Conservation (phyloP, 1,140 invertebrate genomes). For the Hylaeus volcanicus region DNA sequence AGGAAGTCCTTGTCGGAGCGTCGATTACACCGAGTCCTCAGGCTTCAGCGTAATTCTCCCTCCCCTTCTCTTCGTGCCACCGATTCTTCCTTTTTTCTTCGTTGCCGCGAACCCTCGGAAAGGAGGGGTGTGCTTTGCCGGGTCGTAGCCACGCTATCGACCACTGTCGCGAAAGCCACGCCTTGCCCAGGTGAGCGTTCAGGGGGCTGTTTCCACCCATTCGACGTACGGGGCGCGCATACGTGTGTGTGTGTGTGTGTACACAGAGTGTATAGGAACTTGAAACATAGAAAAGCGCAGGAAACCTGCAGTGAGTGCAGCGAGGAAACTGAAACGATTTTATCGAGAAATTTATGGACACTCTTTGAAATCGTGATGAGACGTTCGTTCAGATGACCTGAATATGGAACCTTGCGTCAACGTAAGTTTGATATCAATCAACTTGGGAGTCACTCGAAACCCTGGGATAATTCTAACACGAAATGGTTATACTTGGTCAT, state of each 20-base stretch:
- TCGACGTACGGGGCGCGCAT: conserved; percentile 1
- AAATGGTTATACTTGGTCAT: no score
- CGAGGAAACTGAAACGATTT: background rate
- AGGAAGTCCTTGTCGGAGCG: conserved; percentile 35
- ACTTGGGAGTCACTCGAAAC: no score
- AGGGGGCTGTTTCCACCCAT: conserved; percentile 60
- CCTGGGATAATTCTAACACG: no score
- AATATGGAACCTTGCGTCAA: no score
- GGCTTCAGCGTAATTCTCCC: conserved; percentile 30
- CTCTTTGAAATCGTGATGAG: background rate
- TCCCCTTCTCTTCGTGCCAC: background rate
- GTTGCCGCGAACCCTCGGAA: conserved; percentile 13
- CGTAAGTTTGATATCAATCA: no score
- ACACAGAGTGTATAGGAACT: background rate
- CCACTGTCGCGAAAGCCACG: conserved; percentile 72
- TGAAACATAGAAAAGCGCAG: background rate
- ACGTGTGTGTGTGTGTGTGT: background rate
- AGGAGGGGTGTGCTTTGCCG: conserved; percentile 58
- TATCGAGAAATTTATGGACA: background rate
- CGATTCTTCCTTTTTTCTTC: conserved; percentile 6
- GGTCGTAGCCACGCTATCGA: conserved; percentile 64
- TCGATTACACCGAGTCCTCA: conserved; percentile 59
- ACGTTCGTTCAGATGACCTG: background rate
- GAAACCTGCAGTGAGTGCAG: background rate
- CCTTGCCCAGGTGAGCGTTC: conserved; percentile 70